Conservation (phyloP, 1,140 invertebrate species). For the Drosophila ficusphila region DNA sequence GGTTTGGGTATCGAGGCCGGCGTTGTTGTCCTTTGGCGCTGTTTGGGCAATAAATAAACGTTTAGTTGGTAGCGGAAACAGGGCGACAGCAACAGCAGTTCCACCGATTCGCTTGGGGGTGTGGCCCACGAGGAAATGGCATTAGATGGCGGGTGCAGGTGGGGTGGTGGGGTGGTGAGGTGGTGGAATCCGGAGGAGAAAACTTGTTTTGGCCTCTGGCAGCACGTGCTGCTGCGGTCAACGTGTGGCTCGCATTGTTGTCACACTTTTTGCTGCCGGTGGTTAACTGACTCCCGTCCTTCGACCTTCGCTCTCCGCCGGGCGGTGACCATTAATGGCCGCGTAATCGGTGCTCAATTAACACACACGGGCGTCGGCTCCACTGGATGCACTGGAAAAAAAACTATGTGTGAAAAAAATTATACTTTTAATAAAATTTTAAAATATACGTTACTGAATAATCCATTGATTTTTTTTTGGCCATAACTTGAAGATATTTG, state of each 20-base stretch:
- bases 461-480: too few species aligned
- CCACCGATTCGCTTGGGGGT: slow-evolving; percentile 29
- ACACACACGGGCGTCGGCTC: slow-evolving; percentile 38
- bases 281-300: slow-evolving; percentile 53
- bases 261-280: slow-evolving; percentile 63
- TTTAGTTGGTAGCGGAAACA: slow-evolving; percentile 76
- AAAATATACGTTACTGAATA: too few species aligned
- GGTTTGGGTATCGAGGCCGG: slow-evolving; percentile 2
- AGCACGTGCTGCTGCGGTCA: slow-evolving; percentile 80
- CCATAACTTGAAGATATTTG: too few species aligned
- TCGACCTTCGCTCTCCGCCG: slow-evolving; percentile 14
- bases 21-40: slow-evolving; percentile 72
- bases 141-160: slow-evolving; percentile 4
- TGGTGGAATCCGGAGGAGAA: not conserved
- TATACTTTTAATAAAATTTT: too few species aligned
- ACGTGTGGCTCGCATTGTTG: slow-evolving; percentile 62
- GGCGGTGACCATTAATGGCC: slow-evolving; percentile 51
- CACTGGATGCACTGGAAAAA: slow-evolving; percentile 1
- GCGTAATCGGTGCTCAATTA: slow-evolving; percentile 74
- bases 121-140: not conserved
- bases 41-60: slow-evolving; percentile 79
- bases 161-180: not conserved
- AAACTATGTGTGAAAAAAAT: not conserved
- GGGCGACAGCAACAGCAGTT: slow-evolving; percentile 73
- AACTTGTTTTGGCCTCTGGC: slow-evolving; percentile 60